Conservation (phyloP, 1,140 invertebrate genomes). For the Yoshiicerus persimilis region DNA sequence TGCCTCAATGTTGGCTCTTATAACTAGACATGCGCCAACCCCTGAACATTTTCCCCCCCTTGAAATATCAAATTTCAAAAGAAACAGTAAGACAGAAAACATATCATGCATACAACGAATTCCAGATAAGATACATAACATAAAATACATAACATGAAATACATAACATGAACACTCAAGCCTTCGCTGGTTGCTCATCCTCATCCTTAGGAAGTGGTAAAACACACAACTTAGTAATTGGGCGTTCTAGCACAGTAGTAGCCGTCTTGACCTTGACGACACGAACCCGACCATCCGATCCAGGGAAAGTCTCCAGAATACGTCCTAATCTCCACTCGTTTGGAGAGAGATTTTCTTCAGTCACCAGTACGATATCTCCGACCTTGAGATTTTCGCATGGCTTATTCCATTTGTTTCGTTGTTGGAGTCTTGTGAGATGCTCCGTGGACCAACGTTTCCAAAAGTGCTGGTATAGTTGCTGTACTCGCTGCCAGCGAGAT, state of each 20-base stretch:
- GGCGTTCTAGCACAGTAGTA: background rate
- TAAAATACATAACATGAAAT: too few species aligned
- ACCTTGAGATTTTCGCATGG: background rate
- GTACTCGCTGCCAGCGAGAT: conserved; percentile 46
- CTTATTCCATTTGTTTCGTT: conserved; percentile 47
- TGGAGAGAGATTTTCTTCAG: conserved; percentile 33
- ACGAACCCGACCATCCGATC: conserved; percentile 44
- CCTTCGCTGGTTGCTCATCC: too few species aligned
- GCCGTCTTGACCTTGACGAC: background rate
- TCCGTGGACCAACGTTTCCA: conserved; percentile 53
- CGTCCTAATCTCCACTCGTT: conserved; percentile 46
- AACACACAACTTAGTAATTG: background rate
- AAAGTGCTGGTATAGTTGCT: conserved; percentile 51
- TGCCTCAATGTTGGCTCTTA: too few species aligned
- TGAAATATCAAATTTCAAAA: background rate
- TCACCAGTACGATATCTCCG: conserved; percentile 44
- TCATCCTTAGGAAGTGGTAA: background rate
- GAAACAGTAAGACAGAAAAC: background rate
- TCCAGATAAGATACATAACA: too few species aligned
- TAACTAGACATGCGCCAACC: too few species aligned
- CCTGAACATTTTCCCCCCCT: background rate
- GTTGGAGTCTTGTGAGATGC: conserved; percentile 50
- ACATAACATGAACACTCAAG: too few species aligned
- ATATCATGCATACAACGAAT: background rate
- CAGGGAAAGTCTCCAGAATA: conserved; percentile 45